A percentile compares a stretch with the other conserved stretches of the same genome.
These are phyloP conservation scores for Pogonognathellus flavescens DNA, from an alignment of 1,140 invertebrate genomes.

Conservation along the genomic window DNA sequence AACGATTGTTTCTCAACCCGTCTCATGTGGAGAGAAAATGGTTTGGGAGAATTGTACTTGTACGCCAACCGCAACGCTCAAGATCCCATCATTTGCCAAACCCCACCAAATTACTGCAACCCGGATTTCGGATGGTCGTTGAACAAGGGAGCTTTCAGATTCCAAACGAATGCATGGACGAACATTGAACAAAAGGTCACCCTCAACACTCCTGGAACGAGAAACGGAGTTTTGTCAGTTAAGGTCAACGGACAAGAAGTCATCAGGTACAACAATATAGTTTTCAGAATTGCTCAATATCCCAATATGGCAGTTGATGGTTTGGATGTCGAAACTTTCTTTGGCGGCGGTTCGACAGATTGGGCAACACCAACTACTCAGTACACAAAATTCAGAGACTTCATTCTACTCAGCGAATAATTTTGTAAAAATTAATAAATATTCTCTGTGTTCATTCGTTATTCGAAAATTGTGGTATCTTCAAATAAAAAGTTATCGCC, in stretches of 20 bases:
- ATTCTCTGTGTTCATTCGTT: no score
- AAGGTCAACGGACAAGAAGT: slow-evolving; percentile 56
- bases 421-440: no score
- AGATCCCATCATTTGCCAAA: slow-evolving; percentile 44
- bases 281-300: slow-evolving; percentile 21
- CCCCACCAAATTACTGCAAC: slow-evolving; percentile 55
- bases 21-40: slow-evolving; percentile 59
- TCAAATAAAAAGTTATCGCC: no score
- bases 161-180: slow-evolving; percentile 51
- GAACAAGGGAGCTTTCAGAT: slow-evolving; percentile 54
- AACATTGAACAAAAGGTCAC: slow-evolving; percentile 54
- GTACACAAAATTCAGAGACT: slow-evolving; percentile 56
- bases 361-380: slow-evolving; percentile 54
- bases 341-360: slow-evolving; percentile 3
- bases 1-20: slow-evolving; percentile 58
- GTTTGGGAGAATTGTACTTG: slow-evolving; percentile 42
- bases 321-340: slow-evolving; percentile 51
- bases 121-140: slow-evolving; percentile 55
- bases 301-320: slow-evolving; percentile 42
- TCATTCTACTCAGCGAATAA: slow-evolving; percentile 40
- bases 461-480: no score
- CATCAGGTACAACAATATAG: slow-evolving; percentile 52
- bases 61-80: slow-evolving; percentile 56
- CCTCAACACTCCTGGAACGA: slow-evolving; percentile 52
- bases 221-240: slow-evolving; percentile 53